Percentiles rank a stretch among this genome's conserved stretches.
These are phyloP conservation scores for Xyrichtys novacula DNA, from an alignment of 2,797 vertebrate species.

Conservation along the genomic window DNA sequence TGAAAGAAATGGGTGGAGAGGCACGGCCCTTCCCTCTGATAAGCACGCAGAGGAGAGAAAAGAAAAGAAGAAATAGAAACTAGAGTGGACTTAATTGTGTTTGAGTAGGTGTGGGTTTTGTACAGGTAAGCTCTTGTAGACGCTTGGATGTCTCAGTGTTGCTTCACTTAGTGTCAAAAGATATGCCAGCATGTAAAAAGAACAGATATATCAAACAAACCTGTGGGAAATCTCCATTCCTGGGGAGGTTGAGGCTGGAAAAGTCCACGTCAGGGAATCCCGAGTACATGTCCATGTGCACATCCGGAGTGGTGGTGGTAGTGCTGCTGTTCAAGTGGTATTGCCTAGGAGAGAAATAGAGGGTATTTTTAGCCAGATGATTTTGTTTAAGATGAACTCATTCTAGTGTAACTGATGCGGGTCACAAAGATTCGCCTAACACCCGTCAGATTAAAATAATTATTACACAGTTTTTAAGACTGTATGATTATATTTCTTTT, in stretches of 20 bases:
- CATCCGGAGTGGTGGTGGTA: conserved; percentile 76
- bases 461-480: neutral
- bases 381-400: neutral
- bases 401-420: neutral
- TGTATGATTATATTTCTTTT: too few relatives aligned
- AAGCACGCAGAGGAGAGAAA: conserved; percentile 4
- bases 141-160: neutral
- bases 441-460: neutral
- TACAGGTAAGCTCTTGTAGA: neutral
- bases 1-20: conserved; percentile 53
- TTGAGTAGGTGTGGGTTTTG: neutral
- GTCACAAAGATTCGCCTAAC: neutral
- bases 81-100: neutral
- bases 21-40: conserved; percentile 18
- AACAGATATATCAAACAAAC: conserved; percentile 72
- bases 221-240: conserved; percentile 89
- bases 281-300: conserved; percentile 81
- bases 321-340: conserved; percentile 81
- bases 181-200: neutral
- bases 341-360: conserved; percentile 74
- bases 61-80: neutral
- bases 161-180: neutral
- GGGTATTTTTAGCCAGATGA: conserved; percentile 8
- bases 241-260: conserved; percentile 74
- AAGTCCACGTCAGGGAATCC: conserved; percentile 86